Evolutionary conservation across 2,113 vertebrate species (phyloP).

Genomic region (Herpetotheres cachinnans): DNA sequence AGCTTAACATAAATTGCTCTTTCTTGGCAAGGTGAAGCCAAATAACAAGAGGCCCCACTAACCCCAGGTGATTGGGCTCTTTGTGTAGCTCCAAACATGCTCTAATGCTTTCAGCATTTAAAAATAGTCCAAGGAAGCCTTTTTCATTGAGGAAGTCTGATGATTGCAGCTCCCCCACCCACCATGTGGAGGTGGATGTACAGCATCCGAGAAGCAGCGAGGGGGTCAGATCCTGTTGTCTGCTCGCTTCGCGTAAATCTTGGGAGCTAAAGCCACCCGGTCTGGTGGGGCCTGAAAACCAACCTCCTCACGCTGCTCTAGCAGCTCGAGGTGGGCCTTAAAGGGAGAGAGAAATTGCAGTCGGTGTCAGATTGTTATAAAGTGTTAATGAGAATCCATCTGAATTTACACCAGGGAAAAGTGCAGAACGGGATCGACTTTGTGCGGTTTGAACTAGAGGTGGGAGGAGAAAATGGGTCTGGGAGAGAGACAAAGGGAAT

Average conservation of each 20-base stretch:
- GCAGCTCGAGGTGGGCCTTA: not conserved
- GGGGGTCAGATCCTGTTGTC: not conserved
- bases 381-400: not conserved
- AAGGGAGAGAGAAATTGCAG: not conserved
- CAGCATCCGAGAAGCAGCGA: not conserved
- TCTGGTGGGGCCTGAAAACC: not conserved
- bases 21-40: slow-evolving; percentile 31
- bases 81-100: slow-evolving; percentile 43
- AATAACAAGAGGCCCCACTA: not conserved
- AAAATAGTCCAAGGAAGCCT: slow-evolving; percentile 31
- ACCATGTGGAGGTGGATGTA: slow-evolving; percentile 40
- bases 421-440: not conserved
- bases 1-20: not conserved
- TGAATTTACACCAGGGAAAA: not conserved
- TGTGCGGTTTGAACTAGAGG: not conserved
- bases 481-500: slow-evolving; percentile 41
- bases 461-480: slow-evolving; percentile 27
- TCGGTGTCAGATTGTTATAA: not conserved
- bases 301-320: accelerated
- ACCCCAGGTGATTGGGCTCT: slow-evolving; percentile 25
- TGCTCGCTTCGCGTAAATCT: not conserved
- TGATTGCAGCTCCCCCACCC: slow-evolving; percentile 22
- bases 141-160: slow-evolving; percentile 35
- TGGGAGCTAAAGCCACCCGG: not conserved
- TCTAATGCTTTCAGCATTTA: slow-evolving; percentile 5